Base-by-base conservation (phyloP, 2,888 invertebrate genomes). In the Smittia aterrima region DNA sequence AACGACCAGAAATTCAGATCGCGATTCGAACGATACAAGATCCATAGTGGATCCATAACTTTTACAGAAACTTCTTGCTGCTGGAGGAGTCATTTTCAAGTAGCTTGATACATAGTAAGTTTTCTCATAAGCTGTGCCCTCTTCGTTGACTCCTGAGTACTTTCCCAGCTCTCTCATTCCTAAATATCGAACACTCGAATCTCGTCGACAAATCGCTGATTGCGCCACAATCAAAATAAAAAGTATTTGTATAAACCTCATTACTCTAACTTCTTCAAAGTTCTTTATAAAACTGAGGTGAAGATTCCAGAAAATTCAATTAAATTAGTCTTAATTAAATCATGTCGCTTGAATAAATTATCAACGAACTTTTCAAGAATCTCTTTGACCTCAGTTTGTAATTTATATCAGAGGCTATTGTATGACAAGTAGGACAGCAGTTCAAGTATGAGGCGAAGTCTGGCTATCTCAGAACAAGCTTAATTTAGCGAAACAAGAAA, bases 1-100 rank as follows among this genome's bases (percentile, higher is more conserved):
- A 4, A 68, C 24, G 7, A 24, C 41, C 4, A 68, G 25, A 27
- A 54, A 70, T 20, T 70, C 70, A 2, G 41, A 20, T 9, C 32
- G n/a, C 16, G 70, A 54, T 25, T 70, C 70, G 16, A 70, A 54
- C 16, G 70, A 54, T 7, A 53, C 54, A 24, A 70, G 25, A 54
- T 70, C 70, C 68, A 68, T 68, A n/a, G 7, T 38, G 24, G 11
- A 11, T 0, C 25, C 25, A 32, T 70, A 54, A 9, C 27, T 18
- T 13, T 70, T 70, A 18, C 70, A 70, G 7, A 47, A 47, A 32
- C 70, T 70, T 32, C 70, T 25, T 7, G 70, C 53, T 9, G 47
- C 47, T 11, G 41, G 16, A 11, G 53, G 53, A 1, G 53, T 32
- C 9, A 41, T 6, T 11, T 18, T 53, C 6, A 70, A 11, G 53